Percentiles rank a stretch among this genome's conserved stretches.
These are phyloP conservation scores for Formicarius rufipectus DNA, from an alignment of 2,113 vertebrate species.

Conservation along the genomic window DNA sequence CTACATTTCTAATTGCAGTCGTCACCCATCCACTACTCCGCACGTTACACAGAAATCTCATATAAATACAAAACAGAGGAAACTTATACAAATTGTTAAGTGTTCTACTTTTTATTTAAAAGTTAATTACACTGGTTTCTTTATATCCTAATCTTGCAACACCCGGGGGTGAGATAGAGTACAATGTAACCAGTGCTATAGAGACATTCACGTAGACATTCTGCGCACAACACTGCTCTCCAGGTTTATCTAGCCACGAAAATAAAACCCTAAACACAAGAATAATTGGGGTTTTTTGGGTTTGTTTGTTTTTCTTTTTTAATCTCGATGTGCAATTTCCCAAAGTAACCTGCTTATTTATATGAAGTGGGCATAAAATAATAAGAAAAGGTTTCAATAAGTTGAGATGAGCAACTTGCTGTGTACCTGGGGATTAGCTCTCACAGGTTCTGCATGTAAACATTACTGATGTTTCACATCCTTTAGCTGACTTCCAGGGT, in stretches of 20 bases:
- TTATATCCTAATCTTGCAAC: background rate
- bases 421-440: background rate
- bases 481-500: background rate
- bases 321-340: background rate
- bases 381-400: background rate
- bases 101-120: background rate
- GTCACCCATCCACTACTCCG: background rate
- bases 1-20: background rate
- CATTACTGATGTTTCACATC: background rate
- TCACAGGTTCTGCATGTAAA: background rate
- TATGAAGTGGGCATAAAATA: background rate
- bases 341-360: background rate
- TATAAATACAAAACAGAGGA: background rate
- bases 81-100: background rate
- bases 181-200: rapidly evolving
- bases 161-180: background rate
- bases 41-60: background rate
- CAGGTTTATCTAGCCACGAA: background rate
- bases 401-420: background rate
- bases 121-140: background rate
- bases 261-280: background rate
- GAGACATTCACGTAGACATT: rapidly evolving
- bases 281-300: background rate
- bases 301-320: background rate
- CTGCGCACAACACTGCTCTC: background rate